Conservation (phyloP, 53 echinoderm and acorn worm genomes). For the Temnopleurus reevesii region DNA sequence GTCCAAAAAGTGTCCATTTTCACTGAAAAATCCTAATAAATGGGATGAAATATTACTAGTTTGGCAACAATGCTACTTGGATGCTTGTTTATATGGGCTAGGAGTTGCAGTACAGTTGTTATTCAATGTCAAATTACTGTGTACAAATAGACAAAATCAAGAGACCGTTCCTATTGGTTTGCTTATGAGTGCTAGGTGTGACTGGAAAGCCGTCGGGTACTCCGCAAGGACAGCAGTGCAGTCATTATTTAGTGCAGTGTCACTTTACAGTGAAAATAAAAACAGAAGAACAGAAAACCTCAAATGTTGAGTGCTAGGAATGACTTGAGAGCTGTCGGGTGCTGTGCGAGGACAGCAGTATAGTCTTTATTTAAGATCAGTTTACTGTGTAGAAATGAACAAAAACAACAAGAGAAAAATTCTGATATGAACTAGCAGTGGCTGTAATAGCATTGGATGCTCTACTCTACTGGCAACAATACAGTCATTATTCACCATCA, state of each 20-base stretch:
- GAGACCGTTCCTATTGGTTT: background rate
- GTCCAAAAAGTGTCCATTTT: too few species aligned
- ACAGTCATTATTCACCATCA: too few species aligned
- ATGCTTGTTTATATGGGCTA: too few species aligned
- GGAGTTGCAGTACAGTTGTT: too few species aligned
- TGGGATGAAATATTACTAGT: too few species aligned
- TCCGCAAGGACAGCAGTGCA: constrained; percentile 74
- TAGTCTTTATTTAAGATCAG: constrained; percentile 19
- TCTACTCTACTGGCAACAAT: too few species aligned
- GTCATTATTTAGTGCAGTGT: constrained; percentile 75
- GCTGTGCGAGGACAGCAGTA: constrained; percentile 70
- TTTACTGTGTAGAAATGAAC: too few species aligned
- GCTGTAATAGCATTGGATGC: constrained; percentile 80
- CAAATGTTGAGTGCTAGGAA: constrained; percentile 75
- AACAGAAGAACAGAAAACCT: too few species aligned
- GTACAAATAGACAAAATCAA: background rate
- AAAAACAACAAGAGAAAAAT: too few species aligned
- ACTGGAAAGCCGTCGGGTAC: constrained; percentile 83
- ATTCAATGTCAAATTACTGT: too few species aligned
- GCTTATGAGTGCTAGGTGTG: constrained; percentile 69
- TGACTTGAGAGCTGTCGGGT: constrained; percentile 86
- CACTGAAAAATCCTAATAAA: too few species aligned
- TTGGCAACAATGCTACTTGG: constrained; percentile 60
- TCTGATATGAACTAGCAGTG: too few species aligned
- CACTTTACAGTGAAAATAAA: constrained; percentile 89